Percentiles rank a stretch among this genome's conserved stretches.
Conservation (phyloP, 1,140 invertebrate genomes). For the Achroia grisella region DNA sequence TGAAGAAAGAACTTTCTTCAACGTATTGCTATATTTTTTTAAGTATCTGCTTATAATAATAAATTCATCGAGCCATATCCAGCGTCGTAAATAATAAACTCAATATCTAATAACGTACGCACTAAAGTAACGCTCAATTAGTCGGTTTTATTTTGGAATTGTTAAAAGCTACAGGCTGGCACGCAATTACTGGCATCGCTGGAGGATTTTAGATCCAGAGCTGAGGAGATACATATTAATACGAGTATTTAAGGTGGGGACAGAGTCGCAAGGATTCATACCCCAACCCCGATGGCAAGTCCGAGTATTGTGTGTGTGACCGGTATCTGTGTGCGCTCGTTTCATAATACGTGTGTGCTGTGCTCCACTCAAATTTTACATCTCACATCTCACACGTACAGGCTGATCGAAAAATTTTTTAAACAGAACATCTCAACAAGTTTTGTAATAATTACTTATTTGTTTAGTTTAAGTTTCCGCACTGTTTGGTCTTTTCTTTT, state of each 20-base stretch:
- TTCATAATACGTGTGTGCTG: constrained; percentile 64
- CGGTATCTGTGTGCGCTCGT: constrained; percentile 40
- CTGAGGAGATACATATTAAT: constrained; percentile 66
- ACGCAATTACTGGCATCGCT: constrained; percentile 25
- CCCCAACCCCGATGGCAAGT: constrained; percentile 45
- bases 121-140: background rate
- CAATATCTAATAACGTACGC: too few relatives aligned
- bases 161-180: constrained; percentile 26
- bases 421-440: too few relatives aligned
- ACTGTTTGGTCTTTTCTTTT: too few relatives aligned
- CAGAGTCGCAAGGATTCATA: constrained; percentile 46
- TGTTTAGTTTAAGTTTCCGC: too few relatives aligned
- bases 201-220: constrained; percentile 5
- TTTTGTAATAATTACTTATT: too few relatives aligned
- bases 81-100: too few relatives aligned
- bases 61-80: too few relatives aligned
- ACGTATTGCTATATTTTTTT: too few relatives aligned
- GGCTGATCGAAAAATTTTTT: constrained; percentile 17
- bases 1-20: too few relatives aligned
- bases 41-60: too few relatives aligned
- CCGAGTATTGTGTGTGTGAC: constrained; percentile 49
- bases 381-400: constrained; percentile 55
- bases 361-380: constrained; percentile 66
- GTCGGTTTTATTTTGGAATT: constrained; percentile 12
- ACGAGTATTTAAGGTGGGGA: constrained; percentile 60